Evolutionary conservation across 2,797 vertebrate genomes (phyloP).

Genomic region (Cygnus olor): DNA sequence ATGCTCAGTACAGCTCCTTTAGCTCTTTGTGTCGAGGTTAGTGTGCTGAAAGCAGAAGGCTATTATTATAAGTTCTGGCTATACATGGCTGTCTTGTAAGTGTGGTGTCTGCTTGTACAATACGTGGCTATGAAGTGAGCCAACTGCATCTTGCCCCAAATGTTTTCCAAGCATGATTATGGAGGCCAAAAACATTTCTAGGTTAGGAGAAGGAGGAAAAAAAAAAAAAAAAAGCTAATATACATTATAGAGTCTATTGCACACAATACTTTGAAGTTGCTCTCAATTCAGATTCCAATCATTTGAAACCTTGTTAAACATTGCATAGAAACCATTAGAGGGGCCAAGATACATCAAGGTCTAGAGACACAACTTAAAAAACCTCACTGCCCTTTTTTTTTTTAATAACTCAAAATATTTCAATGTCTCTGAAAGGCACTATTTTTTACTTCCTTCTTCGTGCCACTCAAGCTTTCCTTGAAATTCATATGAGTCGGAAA

Average conservation of each 20-base stretch:
- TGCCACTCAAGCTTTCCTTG: background rate
- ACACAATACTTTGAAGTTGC: background rate
- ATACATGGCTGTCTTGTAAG: background rate
- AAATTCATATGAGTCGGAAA: background rate
- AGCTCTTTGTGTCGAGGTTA: background rate
- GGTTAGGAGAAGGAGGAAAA: background rate
- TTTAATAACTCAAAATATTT: background rate
- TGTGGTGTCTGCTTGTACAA: background rate
- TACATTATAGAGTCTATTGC: background rate
- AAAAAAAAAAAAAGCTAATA: background rate
- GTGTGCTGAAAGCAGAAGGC: constrained; percentile 31
- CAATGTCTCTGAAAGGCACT: background rate
- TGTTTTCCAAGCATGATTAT: background rate
- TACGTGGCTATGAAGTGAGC: background rate
- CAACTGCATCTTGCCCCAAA: background rate
- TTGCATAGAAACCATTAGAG: background rate
- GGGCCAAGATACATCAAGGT: background rate
- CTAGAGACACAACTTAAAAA: background rate
- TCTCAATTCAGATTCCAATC: background rate
- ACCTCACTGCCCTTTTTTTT: accelerated
- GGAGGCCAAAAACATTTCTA: background rate
- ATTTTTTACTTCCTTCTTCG: background rate
- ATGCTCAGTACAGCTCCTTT: background rate
- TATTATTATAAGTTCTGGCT: background rate
- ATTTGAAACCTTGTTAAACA: background rate